A percentile compares a stretch with the other conserved stretches of the same genome.
phyloP scores from a whole-genome alignment of 2,113 vertebrate species.

The Corvus cornix region DNA sequence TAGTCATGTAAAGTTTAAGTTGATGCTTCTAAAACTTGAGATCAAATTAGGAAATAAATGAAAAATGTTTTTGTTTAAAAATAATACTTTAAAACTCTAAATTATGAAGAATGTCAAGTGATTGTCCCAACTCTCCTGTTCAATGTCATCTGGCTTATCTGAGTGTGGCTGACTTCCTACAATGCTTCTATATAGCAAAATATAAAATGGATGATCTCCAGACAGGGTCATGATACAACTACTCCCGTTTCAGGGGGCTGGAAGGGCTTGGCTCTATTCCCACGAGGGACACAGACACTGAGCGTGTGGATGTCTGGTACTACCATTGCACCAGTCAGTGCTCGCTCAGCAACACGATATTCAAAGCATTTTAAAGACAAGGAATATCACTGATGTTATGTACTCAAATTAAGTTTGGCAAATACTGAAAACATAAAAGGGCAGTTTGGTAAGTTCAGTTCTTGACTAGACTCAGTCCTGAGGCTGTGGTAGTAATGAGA shows the following conservation, averaged over 20 bases:
- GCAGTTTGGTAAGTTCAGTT: not conserved
- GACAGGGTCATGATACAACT: not conserved
- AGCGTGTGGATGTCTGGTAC: fast-evolving
- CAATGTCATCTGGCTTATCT: not conserved
- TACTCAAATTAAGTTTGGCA: not conserved
- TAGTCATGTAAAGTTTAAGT: not conserved
- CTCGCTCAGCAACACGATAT: not conserved
- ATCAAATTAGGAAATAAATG: not conserved
- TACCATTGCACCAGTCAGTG: not conserved
- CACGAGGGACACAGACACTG: fast-evolving
- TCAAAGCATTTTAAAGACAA: not conserved
- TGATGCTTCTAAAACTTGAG: not conserved
- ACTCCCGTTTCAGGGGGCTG: not conserved
- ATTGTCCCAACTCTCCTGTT: not conserved
- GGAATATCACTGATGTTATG: not conserved
- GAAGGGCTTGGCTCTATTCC: not conserved
- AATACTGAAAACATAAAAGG: not conserved
- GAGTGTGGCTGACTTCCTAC: not conserved
- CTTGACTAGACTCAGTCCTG: not conserved
- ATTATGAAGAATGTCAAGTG: not conserved
- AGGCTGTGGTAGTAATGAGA: conserved; percentile 10
- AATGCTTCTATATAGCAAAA: not conserved
- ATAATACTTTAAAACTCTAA: not conserved
- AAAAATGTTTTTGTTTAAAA: not conserved
- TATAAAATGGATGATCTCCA: not conserved